Evolutionary conservation across 2,113 vertebrate genomes (phyloP).

Genomic region (Sinosuthora webbiana): DNA sequence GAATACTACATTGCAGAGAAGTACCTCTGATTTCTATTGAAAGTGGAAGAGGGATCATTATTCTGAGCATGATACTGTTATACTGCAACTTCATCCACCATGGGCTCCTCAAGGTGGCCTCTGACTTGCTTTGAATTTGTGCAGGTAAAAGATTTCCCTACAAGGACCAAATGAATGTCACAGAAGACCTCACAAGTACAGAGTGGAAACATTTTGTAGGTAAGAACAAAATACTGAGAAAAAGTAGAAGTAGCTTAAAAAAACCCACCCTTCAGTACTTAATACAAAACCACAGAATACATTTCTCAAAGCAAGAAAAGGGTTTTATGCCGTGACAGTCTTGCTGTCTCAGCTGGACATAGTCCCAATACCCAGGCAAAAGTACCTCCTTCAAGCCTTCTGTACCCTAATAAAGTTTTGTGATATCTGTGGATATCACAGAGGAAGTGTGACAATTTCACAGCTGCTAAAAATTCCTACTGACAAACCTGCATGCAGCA

Average conservation of each 20-base stretch:
- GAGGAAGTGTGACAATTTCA: not conserved
- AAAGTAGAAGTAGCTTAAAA: not conserved
- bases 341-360: not conserved
- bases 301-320: not conserved
- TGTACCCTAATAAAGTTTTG: not conserved
- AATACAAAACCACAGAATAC: not conserved
- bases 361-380: not conserved
- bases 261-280: not conserved
- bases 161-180: conserved; percentile 9
- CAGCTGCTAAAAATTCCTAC: not conserved
- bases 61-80: conserved; percentile 49
- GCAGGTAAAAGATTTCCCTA: not conserved
- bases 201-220: not conserved
- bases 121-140: conserved; percentile 14
- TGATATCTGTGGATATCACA: not conserved
- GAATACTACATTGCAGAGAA: conserved; percentile 41
- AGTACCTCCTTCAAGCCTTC: not conserved
- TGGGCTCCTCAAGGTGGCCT: conserved; percentile 30
- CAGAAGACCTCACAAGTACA: not conserved
- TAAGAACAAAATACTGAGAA: not conserved
- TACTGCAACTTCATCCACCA: conserved; percentile 4
- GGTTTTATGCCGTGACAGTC: not conserved
- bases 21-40: conserved; percentile 42
- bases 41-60: conserved; percentile 56
- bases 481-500: not conserved